Percentiles rank a stretch among this genome's conserved stretches.
Evolutionary conservation across 2,888 invertebrate genomes (phyloP).

Genomic region (Eretmocerus hayati): DNA sequence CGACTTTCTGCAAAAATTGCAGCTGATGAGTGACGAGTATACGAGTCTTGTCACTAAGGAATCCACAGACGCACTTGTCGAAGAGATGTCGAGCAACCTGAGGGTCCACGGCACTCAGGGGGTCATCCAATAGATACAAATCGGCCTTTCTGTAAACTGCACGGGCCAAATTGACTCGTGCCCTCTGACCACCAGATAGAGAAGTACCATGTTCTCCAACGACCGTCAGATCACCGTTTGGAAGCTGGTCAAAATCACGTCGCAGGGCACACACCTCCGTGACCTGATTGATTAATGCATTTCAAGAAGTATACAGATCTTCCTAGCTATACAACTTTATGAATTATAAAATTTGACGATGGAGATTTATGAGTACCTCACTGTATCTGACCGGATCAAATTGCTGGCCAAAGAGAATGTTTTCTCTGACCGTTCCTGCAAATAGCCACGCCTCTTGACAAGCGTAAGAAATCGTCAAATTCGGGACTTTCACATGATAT

Average conservation of each 20-base stretch:
- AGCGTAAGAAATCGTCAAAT: constrained; percentile 51
- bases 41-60: constrained; percentile 56
- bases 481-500: constrained; percentile 26
- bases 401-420: constrained; percentile 67
- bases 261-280: constrained; percentile 59
- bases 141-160: constrained; percentile 71
- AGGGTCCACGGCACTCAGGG: constrained; percentile 73
- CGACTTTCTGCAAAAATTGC: background rate
- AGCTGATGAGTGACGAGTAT: constrained; percentile 23
- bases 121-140: constrained; percentile 74
- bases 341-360: background rate
- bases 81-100: constrained; percentile 68
- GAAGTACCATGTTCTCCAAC: constrained; percentile 77
- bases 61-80: constrained; percentile 62
- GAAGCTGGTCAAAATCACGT: constrained; percentile 67
- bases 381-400: constrained; percentile 58
- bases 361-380: constrained; percentile 41
- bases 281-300: constrained; percentile 42
- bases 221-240: constrained; percentile 68
- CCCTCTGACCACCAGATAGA: constrained; percentile 76
- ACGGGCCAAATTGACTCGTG: constrained; percentile 71
- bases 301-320: background rate
- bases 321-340: background rate
- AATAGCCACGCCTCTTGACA: constrained; percentile 67
- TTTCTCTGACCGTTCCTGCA: constrained; percentile 58